phyloP scores from a whole-genome alignment of 92 coral and sea anemone species.

The Scolanthus callimorphus region DNA sequence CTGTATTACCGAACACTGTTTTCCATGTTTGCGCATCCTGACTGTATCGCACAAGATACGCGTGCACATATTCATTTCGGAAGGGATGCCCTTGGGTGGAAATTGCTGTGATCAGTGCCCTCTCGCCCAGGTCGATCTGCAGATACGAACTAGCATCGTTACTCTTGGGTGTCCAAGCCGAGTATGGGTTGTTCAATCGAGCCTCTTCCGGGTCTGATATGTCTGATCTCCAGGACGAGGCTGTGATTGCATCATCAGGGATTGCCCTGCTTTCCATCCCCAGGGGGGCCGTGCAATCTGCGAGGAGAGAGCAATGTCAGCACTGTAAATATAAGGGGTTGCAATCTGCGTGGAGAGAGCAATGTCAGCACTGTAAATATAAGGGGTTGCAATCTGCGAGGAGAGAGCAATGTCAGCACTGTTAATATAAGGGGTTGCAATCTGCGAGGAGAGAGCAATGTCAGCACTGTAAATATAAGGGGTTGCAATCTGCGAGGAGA shows the following conservation, averaged over 20 bases:
- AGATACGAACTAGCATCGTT: constrained; percentile 25
- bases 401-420: no score
- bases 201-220: constrained; percentile 30
- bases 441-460: no score
- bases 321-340: no score
- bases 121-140: constrained; percentile 38
- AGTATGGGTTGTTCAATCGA: constrained; percentile 37
- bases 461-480: no score
- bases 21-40: constrained; percentile 20
- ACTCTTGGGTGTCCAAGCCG: constrained; percentile 45
- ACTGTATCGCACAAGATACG: constrained; percentile 36
- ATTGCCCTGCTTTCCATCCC: constrained; percentile 40
- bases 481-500: no score
- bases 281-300: constrained; percentile 50
- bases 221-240: constrained; percentile 34
- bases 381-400: no score
- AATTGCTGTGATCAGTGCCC: constrained; percentile 32
- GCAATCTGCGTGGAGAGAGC: no score
- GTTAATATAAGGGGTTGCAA: no score
- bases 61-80: constrained; percentile 26
- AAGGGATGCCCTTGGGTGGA: constrained; percentile 63
- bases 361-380: no score
- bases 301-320: no score
- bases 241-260: constrained; percentile 27
- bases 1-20: constrained; percentile 1